phyloP scores from a whole-genome alignment of 2,797 vertebrate genomes.

The Podarcis lilfordi region DNA sequence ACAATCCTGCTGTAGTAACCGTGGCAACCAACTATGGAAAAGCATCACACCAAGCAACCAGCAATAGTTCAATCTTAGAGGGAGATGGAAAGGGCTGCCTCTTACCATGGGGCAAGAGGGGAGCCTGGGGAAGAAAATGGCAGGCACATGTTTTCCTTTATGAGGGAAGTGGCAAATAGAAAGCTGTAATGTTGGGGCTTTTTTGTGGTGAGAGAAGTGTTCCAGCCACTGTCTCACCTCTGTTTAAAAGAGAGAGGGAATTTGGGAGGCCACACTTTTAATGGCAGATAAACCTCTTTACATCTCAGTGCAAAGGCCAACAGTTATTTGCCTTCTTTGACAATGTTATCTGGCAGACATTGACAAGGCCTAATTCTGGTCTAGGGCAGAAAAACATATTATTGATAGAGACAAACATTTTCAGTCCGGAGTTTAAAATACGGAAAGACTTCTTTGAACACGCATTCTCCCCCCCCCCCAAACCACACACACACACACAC shows the following conservation, averaged over 20 bases:
- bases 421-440: not conserved
- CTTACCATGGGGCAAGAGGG: not conserved
- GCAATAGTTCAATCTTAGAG: not conserved
- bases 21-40: conserved; percentile 10
- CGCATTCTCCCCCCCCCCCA: too few species aligned
- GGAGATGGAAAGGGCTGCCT: not conserved
- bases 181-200: not conserved
- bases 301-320: not conserved
- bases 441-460: not conserved
- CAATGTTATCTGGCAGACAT: not conserved
- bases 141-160: not conserved
- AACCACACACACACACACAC: too few species aligned
- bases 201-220: not conserved
- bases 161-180: not conserved
- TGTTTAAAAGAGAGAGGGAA: not conserved
- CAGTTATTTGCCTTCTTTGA: not conserved
- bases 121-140: not conserved
- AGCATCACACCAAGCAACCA: not conserved
- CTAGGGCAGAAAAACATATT: not conserved
- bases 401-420: not conserved
- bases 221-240: not conserved
- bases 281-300: not conserved
- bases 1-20: not conserved
- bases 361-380: not conserved
- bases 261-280: too few species aligned